Evolutionary conservation across 2,113 vertebrate genomes (phyloP), one percentile per base, ranked within the genome.

Genomic region (Saimiri boliviensis): DNA sequence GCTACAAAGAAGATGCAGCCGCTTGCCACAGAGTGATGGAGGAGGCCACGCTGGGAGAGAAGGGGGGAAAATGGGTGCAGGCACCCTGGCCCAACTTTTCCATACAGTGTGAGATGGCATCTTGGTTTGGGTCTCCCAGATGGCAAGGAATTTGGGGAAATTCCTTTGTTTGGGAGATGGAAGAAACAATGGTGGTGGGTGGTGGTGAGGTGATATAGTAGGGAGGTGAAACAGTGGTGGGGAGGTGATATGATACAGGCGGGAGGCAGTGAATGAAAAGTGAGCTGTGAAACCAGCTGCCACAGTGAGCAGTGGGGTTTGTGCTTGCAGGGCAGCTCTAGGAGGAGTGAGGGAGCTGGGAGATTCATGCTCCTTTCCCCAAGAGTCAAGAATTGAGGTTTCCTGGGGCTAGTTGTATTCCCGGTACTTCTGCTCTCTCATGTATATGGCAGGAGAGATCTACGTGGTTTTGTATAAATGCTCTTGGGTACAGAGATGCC

Each of bases 51-150:
- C 79, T 19, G 23, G 45, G 73, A 42, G 10, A 86, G 58, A 70
- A 85, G 71, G 68, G n/a, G 27, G 30, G 35, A 20, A 1, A 5
- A 11, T 11, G 35, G 82, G 25, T 47, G 19, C 25, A 35, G 86
- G 19, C 58, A 66, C 27, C 8, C 20, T 45, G 79, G 54, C 49
- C 32, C 11, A 8, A 27, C 49, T 87, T 42, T 94, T 54, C 12
- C 47, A 60, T 9, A 11, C 16, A 32, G 4, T 4, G 0, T 49
- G 58, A 54, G 25, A 32, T 16, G 52, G 4, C 23, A 0, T 63
- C 63, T 93, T 77, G 79, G 17, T 70, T 30, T 82, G 66, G 68
- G 42, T 56, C 56, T 93, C 74, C 90, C 13, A 32, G 56, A 49
- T 86, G 54, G 42, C 70, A 27, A 74, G 49, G 54, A 95, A 23